phyloP scores from a whole-genome alignment of 2,113 vertebrate species.

The Pogonocichla stellata region DNA sequence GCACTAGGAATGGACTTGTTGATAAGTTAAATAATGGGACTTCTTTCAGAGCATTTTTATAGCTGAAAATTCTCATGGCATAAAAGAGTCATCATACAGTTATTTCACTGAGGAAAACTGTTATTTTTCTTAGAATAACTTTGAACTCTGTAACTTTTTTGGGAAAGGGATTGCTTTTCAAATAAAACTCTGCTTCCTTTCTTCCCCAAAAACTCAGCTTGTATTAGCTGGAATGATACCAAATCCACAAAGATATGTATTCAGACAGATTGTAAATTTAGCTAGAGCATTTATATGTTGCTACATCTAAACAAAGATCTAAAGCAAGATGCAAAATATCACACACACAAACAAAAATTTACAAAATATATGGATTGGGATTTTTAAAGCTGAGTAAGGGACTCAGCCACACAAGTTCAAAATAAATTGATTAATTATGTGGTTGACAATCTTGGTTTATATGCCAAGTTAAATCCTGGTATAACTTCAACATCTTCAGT shows the following conservation, averaged over 20 bases:
- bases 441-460: neutral
- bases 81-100: slow-evolving; percentile 9
- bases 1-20: slow-evolving; percentile 13
- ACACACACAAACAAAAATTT: neutral
- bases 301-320: slow-evolving; percentile 20
- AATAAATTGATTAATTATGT: neutral
- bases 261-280: slow-evolving; percentile 23
- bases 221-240: neutral
- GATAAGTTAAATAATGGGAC: slow-evolving; percentile 46
- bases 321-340: neutral
- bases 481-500: neutral
- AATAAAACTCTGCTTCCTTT: neutral
- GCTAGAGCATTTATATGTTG: neutral
- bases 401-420: neutral
- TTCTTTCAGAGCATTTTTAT: slow-evolving; percentile 21
- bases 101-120: slow-evolving; percentile 5
- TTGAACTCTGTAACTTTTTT: slow-evolving; percentile 13
- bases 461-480: neutral
- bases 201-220: neutral
- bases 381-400: slow-evolving; percentile 4
- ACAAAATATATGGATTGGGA: neutral
- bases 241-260: neutral
- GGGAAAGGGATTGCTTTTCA: neutral
- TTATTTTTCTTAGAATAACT: slow-evolving; percentile 50
- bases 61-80: slow-evolving; percentile 10